A percentile compares a stretch with the other conserved stretches of the same genome.
These are phyloP conservation scores for Rugalucina vietnamica DNA, from an alignment of 2,888 invertebrate species.

Conservation along the genomic window DNA sequence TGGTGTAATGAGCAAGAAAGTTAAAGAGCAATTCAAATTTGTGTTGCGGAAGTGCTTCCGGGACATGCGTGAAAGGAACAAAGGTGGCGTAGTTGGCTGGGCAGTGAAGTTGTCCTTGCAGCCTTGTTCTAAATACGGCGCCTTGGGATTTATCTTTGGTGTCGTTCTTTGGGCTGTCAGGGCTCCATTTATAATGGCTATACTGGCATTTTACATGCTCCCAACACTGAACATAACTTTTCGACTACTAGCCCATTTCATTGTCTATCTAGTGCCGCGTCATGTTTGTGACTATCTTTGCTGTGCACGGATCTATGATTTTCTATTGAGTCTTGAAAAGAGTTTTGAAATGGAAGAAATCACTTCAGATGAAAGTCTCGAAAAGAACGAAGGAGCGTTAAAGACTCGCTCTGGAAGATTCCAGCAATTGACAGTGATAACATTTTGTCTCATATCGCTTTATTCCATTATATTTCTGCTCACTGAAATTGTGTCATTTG, in stretches of 20 bases:
- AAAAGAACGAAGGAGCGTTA: constrained; percentile 42
- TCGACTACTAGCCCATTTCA: constrained; percentile 73
- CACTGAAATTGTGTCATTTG: constrained; percentile 72
- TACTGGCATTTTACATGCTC: constrained; percentile 75
- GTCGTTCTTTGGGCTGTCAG: constrained; percentile 72
- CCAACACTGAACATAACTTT: constrained; percentile 77
- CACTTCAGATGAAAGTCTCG: constrained; percentile 51
- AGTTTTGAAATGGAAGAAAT: constrained; percentile 41
- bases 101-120: constrained; percentile 68
- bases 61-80: constrained; percentile 71
- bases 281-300: constrained; percentile 14
- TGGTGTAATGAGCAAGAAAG: constrained; percentile 62
- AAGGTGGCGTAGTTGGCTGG: constrained; percentile 63
- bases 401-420: constrained; percentile 32
- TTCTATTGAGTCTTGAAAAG: background rate
- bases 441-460: constrained; percentile 61
- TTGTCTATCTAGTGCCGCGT: constrained; percentile 67
- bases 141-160: constrained; percentile 73
- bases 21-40: constrained; percentile 66
- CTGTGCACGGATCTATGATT: constrained; percentile 7
- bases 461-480: constrained; percentile 69
- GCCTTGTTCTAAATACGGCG: constrained; percentile 78
- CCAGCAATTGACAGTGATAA: constrained; percentile 51
- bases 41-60: constrained; percentile 70
- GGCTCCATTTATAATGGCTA: constrained; percentile 67